Evolutionary conservation across 2,797 vertebrate genomes (phyloP), one percentile per base, ranked within the genome.

Genomic region (Sebastes kiyomatsui): DNA sequence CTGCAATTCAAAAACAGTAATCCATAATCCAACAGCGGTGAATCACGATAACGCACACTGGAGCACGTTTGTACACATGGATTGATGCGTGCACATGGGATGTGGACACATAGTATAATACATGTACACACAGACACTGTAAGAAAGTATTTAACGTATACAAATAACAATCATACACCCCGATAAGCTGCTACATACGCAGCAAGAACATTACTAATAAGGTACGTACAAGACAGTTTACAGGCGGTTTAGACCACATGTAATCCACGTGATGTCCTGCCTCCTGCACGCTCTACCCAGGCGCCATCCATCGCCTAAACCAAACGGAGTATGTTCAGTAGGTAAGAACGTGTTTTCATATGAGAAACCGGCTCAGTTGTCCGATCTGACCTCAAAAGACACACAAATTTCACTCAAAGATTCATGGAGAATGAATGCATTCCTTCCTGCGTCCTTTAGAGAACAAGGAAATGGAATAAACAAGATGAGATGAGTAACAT

Each of bases 1-100:
- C 66, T 74, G 81, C 72, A 75, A 46, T 72, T 83, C 67, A 61
- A 79, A 61, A 79, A 74, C 25, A 52, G 7, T 25, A 72, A 87
- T 77, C 68, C 56, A 33, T 87, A 80, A 85, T 81, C 76, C 74
- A 70, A 66, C 46, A 59, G 49, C 8, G 5, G 27, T 13, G 73
- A 42, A 70, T 56, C 23, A 11, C 5, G 23, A 74, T 75, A 80
- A 73, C 42, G 28, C 66, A 76, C 18, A 25, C n/a, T 16, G 0
- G 49, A 3, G 27, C 20, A 66, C 0, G 27, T 69, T 75, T 74
- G 25, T 28, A 81, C 16, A 75, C 42, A 59, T n/a, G 32, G 30
- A 12, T 4, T n/a, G 46, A 64, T 28, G 25, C 23, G 33, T n/a
- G 7, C 22, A 30, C 6, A 67, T 13, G 69, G 10, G 22, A 33